Evolutionary conservation across 2,797 vertebrate species (phyloP), one percentile per base, ranked within the genome.

Genomic region (Melanotaenia pygmaea): DNA sequence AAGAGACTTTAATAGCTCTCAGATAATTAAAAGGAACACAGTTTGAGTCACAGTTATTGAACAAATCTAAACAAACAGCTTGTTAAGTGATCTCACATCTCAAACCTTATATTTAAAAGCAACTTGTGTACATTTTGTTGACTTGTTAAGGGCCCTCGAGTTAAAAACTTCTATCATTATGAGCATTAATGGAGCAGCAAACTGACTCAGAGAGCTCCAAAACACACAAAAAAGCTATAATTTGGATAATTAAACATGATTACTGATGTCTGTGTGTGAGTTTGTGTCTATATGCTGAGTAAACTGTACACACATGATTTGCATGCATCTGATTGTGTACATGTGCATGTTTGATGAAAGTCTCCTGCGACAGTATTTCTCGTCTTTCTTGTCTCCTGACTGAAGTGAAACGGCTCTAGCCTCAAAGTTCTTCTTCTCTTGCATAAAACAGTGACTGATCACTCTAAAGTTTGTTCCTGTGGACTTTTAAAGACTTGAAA

Each of bases 101-200:
- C 1, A 28, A 5, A 14, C n/a, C 22, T 61, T 35, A 13, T 0
- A 43, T 59, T n/a, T 35, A 51, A 72, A 58, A 54, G 18, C 4
- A 20, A 35, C 61, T 40, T 8, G 14, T 24, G 37, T 2, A 30
- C 45, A 50, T 38, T 59, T 24, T 40, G 59, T 70, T 43, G 12
- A 43, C 30, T 22, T 35, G 9, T 30, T 63, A 2, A 67, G 62
- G 53, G 57, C 59, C 18, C 65, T 83, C 26, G 26, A 72, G 54
- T 57, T 74, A 57, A 72, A 53, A 78, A 70, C 38, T 12, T 53
- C 8, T 65, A 72, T 65, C 71, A 65, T 72, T 54, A 59, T 40
- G 56, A 43, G 32, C 54, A 51, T 75, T 74, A 64, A 72, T 53
- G 59, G 64, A 13, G 56, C 54, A 53, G 32, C 22, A 18, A 35